phyloP scores from a whole-genome alignment of 1,140 invertebrate genomes.

The Helicoverpa armigera region DNA sequence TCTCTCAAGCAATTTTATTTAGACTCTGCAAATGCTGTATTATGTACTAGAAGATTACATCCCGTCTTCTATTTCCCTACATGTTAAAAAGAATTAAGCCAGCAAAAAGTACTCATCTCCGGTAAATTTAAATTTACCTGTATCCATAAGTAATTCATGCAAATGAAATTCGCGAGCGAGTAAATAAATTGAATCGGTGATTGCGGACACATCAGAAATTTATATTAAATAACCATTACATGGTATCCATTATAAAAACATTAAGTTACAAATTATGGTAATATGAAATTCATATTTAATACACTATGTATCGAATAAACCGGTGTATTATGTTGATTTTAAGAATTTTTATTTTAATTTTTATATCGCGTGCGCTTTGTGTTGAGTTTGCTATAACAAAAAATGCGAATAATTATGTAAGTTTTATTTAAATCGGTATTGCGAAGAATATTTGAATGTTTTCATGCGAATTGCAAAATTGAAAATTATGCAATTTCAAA shows the following conservation, averaged over 20 bases:
- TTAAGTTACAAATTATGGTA: constrained; percentile 35
- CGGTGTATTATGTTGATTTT: constrained; percentile 26
- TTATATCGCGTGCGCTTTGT: not conserved
- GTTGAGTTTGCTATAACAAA: constrained; percentile 26
- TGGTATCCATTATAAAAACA: constrained; percentile 28
- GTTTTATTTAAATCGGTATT: constrained; percentile 22
- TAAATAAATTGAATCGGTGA: constrained; percentile 22
- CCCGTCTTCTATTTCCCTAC: not conserved
- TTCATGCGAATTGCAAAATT: not conserved
- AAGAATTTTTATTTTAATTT: constrained; percentile 37
- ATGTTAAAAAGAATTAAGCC: not conserved
- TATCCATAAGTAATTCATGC: constrained; percentile 30
- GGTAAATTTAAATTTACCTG: not conserved
- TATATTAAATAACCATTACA: constrained; percentile 40
- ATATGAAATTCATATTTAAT: constrained; percentile 37
- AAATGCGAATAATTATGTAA: constrained; percentile 54
- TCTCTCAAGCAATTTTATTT: too few species aligned
- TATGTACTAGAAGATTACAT: not conserved
- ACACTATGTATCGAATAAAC: not conserved
- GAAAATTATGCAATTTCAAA: too few species aligned
- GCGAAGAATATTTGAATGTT: not conserved
- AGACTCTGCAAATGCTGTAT: too few species aligned
- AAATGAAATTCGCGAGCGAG: constrained; percentile 16
- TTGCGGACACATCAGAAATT: constrained; percentile 19
- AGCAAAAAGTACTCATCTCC: not conserved